phyloP scores from a whole-genome alignment of 2,797 vertebrate species.

The Etheostoma nigrum region DNA sequence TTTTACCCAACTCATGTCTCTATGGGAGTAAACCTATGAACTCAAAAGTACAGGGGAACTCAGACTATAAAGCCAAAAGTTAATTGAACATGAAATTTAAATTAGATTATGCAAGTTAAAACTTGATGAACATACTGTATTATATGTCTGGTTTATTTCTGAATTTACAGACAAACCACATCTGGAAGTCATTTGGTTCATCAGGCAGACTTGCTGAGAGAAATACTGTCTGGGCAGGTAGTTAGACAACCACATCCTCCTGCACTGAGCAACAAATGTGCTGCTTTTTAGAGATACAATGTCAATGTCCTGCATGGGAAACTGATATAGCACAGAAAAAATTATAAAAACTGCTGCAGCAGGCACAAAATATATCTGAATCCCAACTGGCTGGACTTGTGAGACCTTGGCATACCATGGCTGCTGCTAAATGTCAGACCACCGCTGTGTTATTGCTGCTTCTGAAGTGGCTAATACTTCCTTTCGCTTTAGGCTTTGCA shows the following conservation, averaged over 20 bases:
- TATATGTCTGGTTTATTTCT: conserved; percentile 49
- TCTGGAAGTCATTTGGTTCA: conserved; percentile 66
- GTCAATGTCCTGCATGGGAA: conserved; percentile 53
- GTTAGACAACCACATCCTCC: conserved; percentile 68
- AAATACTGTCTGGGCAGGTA: conserved; percentile 57
- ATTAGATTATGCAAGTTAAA: conserved; percentile 2
- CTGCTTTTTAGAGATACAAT: conserved; percentile 29
- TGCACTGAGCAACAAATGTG: conserved; percentile 30
- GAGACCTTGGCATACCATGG: conserved; percentile 35
- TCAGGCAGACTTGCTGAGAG: conserved; percentile 36
- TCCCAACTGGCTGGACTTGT: conserved; percentile 50
- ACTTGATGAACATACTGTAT: neutral
- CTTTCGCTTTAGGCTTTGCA: conserved; percentile 9
- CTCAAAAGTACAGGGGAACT: neutral
- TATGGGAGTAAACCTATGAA: neutral
- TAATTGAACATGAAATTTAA: conserved; percentile 2
- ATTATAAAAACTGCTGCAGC: neutral
- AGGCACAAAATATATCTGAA: conserved; percentile 23
- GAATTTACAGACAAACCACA: conserved; percentile 58
- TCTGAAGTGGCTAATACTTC: conserved; percentile 44
- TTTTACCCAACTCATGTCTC: neutral
- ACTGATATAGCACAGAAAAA: conserved; percentile 12
- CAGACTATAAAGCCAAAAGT: neutral
- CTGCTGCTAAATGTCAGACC: conserved; percentile 24
- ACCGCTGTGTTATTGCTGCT: conserved; percentile 10